Evolutionary conservation across 2,797 vertebrate genomes (phyloP).

Genomic region (Nannoperca australis): DNA sequence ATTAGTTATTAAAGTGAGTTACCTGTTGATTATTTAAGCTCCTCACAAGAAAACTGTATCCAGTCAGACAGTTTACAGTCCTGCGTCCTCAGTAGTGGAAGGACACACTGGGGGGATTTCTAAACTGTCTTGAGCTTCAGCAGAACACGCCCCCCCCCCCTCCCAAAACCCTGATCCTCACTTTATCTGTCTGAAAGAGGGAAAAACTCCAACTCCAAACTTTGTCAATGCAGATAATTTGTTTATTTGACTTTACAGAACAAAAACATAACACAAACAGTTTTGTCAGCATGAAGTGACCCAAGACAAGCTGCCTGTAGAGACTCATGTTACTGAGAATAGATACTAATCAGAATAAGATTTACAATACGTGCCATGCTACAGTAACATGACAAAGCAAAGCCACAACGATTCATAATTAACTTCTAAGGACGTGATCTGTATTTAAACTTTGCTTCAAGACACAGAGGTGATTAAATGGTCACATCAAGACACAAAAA

Average conservation of each 20-base stretch:
- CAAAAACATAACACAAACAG: conserved; percentile 54
- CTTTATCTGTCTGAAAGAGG: conserved; percentile 36
- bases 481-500: conserved; percentile 43
- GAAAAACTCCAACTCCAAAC: conserved; percentile 35
- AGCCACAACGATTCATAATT: conserved; percentile 5
- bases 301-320: conserved; percentile 16
- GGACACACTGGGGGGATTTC: conserved; percentile 32
- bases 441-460: conserved; percentile 16
- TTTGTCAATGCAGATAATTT: conserved; percentile 75
- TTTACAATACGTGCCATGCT: conserved; percentile 28
- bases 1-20: not conserved
- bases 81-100: conserved; percentile 39
- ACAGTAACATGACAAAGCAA: conserved; percentile 36
- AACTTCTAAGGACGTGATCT: conserved; percentile 4
- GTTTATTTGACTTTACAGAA: conserved; percentile 76
- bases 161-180: conserved; percentile 7
- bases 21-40: conserved; percentile 55
- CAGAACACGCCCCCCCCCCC: conserved; percentile 63
- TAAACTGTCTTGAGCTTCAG: conserved; percentile 41
- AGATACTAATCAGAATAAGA: conserved; percentile 5
- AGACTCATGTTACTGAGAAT: conserved; percentile 10
- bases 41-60: conserved; percentile 4
- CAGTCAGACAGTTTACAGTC: conserved; percentile 15
- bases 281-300: conserved; percentile 39
- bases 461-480: conserved; percentile 27